Conservation (phyloP, 2,797 vertebrate species). For the Alectoris magna region DNA sequence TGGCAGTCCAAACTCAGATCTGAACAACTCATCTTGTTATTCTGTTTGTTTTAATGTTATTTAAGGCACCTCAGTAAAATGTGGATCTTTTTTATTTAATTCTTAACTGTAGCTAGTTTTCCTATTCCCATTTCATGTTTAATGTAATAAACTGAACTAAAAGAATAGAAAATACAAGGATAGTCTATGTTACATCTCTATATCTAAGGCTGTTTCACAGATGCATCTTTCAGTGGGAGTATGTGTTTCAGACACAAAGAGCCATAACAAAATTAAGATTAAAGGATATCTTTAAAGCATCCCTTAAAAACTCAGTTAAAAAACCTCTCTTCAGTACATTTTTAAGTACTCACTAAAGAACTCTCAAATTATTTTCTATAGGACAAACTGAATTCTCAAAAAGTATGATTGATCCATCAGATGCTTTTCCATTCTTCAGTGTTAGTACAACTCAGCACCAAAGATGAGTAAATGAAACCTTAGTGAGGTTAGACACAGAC, state of each 20-base stretch:
- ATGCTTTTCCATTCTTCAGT: neutral
- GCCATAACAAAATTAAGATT: neutral
- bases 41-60: neutral
- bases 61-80: neutral
- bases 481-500: neutral
- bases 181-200: neutral
- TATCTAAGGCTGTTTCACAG: neutral
- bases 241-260: neutral
- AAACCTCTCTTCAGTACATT: neutral
- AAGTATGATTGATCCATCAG: neutral
- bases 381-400: neutral
- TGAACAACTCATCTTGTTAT: neutral
- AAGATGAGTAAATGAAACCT: slow-evolving; percentile 4
- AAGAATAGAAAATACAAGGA: neutral
- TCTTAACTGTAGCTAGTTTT: neutral
- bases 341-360: neutral
- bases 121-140: neutral
- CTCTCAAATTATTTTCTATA: neutral
- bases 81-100: neutral
- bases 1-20: neutral
- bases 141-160: neutral
- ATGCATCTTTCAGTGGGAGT: neutral
- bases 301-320: neutral
- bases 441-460: neutral
- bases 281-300: neutral